These are phyloP conservation scores for Tauraco erythrolophus DNA, from an alignment of 2,113 vertebrate species.

Conservation along the genomic window DNA sequence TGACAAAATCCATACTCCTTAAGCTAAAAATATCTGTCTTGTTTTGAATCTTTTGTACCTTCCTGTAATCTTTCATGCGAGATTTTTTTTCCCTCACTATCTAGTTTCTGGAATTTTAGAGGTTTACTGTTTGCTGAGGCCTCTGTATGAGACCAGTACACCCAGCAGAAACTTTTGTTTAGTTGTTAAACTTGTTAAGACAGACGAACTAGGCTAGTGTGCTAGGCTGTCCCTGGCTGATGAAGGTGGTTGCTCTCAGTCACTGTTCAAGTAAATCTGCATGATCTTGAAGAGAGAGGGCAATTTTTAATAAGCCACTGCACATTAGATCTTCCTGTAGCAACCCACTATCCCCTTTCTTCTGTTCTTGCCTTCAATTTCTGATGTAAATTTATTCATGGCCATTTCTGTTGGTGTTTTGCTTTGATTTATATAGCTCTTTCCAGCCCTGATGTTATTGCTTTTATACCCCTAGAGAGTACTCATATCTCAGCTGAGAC, in stretches of 20 bases:
- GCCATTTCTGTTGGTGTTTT: background rate
- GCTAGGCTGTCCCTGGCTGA: background rate
- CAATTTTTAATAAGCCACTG: background rate
- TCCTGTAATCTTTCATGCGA: background rate
- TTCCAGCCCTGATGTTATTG: background rate
- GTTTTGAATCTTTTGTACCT: background rate
- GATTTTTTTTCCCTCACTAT: background rate
- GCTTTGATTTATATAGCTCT: background rate
- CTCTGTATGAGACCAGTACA: background rate
- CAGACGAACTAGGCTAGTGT: background rate
- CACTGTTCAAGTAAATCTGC: background rate
- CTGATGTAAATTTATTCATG: slow-evolving; percentile 14
- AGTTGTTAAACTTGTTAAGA: background rate
- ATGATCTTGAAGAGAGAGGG: background rate
- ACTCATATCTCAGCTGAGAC: background rate
- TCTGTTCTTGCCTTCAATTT: background rate
- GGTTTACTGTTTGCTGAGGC: background rate
- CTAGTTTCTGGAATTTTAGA: background rate
- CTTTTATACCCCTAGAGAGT: background rate
- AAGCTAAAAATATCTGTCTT: background rate
- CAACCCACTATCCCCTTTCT: background rate
- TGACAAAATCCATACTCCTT: background rate
- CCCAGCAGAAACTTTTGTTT: background rate
- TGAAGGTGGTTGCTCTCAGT: background rate
- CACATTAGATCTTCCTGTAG: background rate